Conservation (phyloP, 2,797 vertebrate species). For the Brachyalestes nurse region DNA sequence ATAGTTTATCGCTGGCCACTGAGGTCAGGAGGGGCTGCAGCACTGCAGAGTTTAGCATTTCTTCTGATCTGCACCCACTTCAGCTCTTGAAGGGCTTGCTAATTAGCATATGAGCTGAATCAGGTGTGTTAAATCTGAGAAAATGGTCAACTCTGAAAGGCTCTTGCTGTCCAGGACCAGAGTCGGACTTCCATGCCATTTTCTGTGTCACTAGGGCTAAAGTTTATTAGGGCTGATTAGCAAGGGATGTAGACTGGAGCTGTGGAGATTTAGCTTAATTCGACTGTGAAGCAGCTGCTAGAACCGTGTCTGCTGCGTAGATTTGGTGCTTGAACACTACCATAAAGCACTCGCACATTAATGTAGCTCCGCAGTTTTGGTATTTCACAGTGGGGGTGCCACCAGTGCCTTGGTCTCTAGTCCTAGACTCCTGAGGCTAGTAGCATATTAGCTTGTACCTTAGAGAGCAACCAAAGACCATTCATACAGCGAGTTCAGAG, state of each 20-base stretch:
- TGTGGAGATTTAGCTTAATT: constrained; percentile 4
- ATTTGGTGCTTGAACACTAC: constrained; percentile 13
- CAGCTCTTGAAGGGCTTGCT: background rate
- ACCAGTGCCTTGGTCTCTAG: constrained; percentile 26
- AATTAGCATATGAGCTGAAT: background rate
- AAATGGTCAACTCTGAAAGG: background rate
- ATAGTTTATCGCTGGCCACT: background rate
- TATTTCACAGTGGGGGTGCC: constrained; percentile 12
- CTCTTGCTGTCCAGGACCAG: background rate
- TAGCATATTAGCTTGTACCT: constrained; percentile 19
- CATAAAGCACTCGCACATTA: background rate
- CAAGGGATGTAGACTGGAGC: background rate
- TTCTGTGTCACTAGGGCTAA: background rate
- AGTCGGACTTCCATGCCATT: background rate
- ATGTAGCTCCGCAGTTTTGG: constrained; percentile 12
- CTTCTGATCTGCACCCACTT: background rate
- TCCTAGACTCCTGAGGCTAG: constrained; percentile 7
- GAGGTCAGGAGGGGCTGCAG: background rate
- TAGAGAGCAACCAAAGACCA: constrained; percentile 58
- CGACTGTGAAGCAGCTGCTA: constrained; percentile 20
- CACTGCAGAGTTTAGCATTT: background rate
- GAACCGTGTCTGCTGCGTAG: background rate
- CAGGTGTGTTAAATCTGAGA: background rate
- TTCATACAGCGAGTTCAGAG: constrained; percentile 1
- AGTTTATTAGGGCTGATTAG: constrained; percentile 43